Evolutionary conservation across 2,113 vertebrate species (phyloP).

Genomic region (Rhinolophus ferrumequinum): DNA sequence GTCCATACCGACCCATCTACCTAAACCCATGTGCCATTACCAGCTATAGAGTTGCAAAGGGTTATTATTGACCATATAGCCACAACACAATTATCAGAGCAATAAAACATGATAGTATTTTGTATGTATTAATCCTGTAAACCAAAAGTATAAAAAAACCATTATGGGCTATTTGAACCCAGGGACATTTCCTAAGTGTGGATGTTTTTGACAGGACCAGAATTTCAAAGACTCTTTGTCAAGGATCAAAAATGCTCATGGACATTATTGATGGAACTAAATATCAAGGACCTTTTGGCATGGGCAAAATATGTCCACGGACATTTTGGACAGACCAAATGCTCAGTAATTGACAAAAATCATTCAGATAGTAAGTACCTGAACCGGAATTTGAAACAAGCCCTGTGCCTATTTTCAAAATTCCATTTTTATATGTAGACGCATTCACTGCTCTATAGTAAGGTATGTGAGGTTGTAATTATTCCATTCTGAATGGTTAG

Average conservation of each 20-base stretch:
- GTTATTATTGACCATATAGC: not conserved
- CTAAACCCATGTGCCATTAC: not conserved
- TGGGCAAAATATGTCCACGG: not conserved
- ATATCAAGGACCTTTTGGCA: not conserved
- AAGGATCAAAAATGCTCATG: not conserved
- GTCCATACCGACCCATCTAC: no score
- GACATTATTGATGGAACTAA: not conserved
- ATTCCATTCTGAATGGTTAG: not conserved
- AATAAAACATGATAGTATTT: not conserved
- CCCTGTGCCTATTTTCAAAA: not conserved
- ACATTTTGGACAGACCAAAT: not conserved
- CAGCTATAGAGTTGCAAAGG: rapidly evolving
- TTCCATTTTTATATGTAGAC: not conserved
- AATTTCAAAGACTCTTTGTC: not conserved
- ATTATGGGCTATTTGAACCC: not conserved
- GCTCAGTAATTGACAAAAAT: not conserved
- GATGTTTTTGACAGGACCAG: not conserved
- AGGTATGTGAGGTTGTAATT: not conserved
- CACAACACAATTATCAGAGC: not conserved
- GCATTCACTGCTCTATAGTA: not conserved
- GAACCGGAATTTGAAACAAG: not conserved
- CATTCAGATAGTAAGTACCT: not conserved
- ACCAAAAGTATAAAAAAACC: not conserved
- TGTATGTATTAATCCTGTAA: not conserved
- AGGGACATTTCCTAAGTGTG: not conserved